Conservation (phyloP, 2,797 vertebrate species). For the Pagetopsis macropterus region DNA sequence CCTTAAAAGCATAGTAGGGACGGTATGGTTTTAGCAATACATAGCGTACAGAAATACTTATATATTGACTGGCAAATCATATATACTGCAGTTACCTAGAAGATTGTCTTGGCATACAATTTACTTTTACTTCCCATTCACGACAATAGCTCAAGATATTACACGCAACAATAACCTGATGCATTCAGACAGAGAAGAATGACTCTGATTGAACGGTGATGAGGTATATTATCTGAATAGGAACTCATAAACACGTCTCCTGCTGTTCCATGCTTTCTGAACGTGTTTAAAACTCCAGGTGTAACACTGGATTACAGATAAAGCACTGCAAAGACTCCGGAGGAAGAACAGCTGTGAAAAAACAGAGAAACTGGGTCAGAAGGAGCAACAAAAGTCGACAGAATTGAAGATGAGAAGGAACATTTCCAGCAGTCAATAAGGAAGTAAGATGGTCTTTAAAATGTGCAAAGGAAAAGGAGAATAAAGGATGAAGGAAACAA, state of each 20-base stretch:
- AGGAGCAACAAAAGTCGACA: slow-evolving; percentile 23
- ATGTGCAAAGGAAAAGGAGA: not conserved
- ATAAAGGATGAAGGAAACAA: slow-evolving; percentile 14
- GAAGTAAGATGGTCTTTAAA: not conserved
- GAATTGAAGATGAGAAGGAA: slow-evolving; percentile 11
- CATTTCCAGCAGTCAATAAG: not conserved
- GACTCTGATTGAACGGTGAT: slow-evolving; percentile 16
- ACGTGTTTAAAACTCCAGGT: slow-evolving; percentile 32
- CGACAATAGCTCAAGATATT: not conserved
- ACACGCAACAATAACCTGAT: not conserved
- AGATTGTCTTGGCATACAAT: too few species aligned
- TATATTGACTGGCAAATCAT: too few species aligned
- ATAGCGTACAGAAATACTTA: too few species aligned
- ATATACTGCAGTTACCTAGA: too few species aligned
- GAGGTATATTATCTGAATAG: slow-evolving; percentile 6
- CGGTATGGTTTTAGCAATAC: too few species aligned
- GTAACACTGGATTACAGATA: slow-evolving; percentile 8
- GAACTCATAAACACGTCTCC: not conserved
- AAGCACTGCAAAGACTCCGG: slow-evolving; percentile 7
- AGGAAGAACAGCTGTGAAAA: slow-evolving; percentile 37
- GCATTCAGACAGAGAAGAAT: slow-evolving; percentile 5
- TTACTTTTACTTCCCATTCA: too few species aligned
- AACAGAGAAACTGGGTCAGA: slow-evolving; percentile 45
- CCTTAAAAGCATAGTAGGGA: too few species aligned
- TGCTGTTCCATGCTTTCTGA: slow-evolving; percentile 21